Conservation (phyloP, 2,797 vertebrate genomes). For the Paramormyrops hopkinsi region DNA sequence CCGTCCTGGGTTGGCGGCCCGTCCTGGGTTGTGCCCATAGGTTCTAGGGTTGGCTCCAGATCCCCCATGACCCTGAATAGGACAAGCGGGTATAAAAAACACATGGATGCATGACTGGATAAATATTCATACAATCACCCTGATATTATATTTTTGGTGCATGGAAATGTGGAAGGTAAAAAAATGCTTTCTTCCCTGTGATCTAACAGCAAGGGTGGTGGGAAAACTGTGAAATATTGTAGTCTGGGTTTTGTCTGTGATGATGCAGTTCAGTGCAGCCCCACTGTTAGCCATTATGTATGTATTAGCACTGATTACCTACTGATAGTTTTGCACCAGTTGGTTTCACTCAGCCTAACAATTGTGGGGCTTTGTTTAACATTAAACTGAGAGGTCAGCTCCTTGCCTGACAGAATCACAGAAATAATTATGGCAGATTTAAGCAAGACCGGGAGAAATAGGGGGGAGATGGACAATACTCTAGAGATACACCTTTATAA, state of each 20-base stretch:
- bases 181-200: constrained; percentile 22
- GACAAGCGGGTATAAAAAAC: not conserved
- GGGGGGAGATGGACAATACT: constrained; percentile 57
- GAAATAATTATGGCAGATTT: constrained; percentile 72
- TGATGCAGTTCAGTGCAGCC: constrained; percentile 82
- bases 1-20: too few relatives aligned
- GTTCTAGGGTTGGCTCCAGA: not conserved
- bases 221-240: constrained; percentile 60
- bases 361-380: constrained; percentile 88
- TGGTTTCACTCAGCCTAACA: constrained; percentile 95
- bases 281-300: constrained; percentile 93
- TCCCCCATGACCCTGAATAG: not conserved
- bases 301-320: constrained; percentile 98
- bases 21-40: not conserved
- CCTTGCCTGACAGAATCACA: constrained; percentile 61
- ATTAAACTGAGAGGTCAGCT: constrained; percentile 74
- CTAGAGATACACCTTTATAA: constrained; percentile 14
- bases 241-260: constrained; percentile 67
- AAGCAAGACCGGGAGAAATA: constrained; percentile 58
- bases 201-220: constrained; percentile 37
- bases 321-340: constrained; percentile 84
- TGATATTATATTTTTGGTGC: constrained; percentile 41
- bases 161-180: constrained; percentile 37
- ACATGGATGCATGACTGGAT: not conserved
- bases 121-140: constrained; percentile 53